Evolutionary conservation across 1,140 invertebrate species (phyloP).

Genomic region (Papilio polytes): DNA sequence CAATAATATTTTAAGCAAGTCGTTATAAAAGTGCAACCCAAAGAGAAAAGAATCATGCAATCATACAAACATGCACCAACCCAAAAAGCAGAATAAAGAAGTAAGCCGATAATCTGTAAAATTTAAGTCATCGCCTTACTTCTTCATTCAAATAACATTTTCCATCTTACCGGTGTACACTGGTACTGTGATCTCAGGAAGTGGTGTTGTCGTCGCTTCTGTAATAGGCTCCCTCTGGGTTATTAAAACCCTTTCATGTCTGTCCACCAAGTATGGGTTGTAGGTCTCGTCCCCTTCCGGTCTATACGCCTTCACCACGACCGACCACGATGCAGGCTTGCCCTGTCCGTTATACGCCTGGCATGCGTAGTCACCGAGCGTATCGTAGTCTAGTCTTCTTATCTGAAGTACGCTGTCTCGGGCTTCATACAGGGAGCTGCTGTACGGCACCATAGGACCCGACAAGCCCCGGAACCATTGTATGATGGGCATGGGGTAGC

Average conservation of each 20-base stretch:
- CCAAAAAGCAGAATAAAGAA: conserved; percentile 1
- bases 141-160: conserved; percentile 34
- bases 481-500: conserved; percentile 91
- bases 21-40: conserved; percentile 34
- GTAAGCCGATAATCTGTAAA: not conserved
- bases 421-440: conserved; percentile 89
- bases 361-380: conserved; percentile 93
- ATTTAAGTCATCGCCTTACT: not conserved
- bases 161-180: conserved; percentile 68
- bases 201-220: conserved; percentile 50
- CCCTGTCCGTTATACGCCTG: conserved; percentile 94
- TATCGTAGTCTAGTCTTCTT: conserved; percentile 87
- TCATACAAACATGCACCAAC: conserved; percentile 45
- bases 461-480: conserved; percentile 94
- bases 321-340: conserved; percentile 89
- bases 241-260: conserved; percentile 45
- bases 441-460: conserved; percentile 87
- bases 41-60: conserved; percentile 16
- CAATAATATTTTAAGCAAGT: conserved; percentile 4
- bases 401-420: conserved; percentile 90
- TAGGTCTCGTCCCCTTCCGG: conserved; percentile 82
- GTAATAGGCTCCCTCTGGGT: conserved; percentile 45
- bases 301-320: conserved; percentile 88
- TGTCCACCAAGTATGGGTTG: conserved; percentile 63
- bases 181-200: conserved; percentile 54